Base-by-base conservation (phyloP, 2,888 invertebrate genomes). In the Pomacea canaliculata region DNA sequence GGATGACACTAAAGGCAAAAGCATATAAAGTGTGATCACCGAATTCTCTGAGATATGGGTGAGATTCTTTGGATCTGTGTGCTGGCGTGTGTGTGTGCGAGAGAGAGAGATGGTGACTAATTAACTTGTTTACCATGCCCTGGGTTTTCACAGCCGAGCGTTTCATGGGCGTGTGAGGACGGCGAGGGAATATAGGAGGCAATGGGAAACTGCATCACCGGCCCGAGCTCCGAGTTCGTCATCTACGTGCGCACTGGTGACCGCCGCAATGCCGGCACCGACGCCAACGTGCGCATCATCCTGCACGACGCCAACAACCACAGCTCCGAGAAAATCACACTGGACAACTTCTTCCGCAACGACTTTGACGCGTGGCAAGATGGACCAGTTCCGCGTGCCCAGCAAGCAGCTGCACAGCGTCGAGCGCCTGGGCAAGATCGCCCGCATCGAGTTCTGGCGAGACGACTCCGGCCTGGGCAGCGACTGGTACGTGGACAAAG, bases 221-320 rank as follows among this genome's bases (percentile, higher is more conserved):
- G 73, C 56, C 78, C 73, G 4, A 71, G 73, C 18, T 79, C 82
- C 27, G 82, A 83, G 63, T 86, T 82, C 73, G 76, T 82, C 66
- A 85, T 92, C 37, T 89, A 89, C 74, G 91, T 92, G n/a, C 88
- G 89, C 62, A 92, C 92, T 0, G 92, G 92, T 0, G 92, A 92
- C 82, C 85, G 89, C 49, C 89, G 89, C 72, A 88, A 89, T 23
- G 90, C 91, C 0, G 91, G 90, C 1, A 91, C 91, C 0, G 91
- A 92, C 79, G 91, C 91, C 65, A 91, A 91, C 75, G 89, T 92
- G 0, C 87, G 84, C 80, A 83, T 91, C 7, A 83, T 89, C 27
- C 80, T 92, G 10, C 88, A 90, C 71, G 92, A 92, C 73, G 89
- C 89, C 37, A 73, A 83, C 0, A 91, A 89, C 3, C 83, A 87